A percentile compares a stretch with the other conserved stretches of the same genome.
These are phyloP conservation scores for Asbolus verrucosus DNA, from an alignment of 1,140 invertebrate species.

Conservation along the genomic window DNA sequence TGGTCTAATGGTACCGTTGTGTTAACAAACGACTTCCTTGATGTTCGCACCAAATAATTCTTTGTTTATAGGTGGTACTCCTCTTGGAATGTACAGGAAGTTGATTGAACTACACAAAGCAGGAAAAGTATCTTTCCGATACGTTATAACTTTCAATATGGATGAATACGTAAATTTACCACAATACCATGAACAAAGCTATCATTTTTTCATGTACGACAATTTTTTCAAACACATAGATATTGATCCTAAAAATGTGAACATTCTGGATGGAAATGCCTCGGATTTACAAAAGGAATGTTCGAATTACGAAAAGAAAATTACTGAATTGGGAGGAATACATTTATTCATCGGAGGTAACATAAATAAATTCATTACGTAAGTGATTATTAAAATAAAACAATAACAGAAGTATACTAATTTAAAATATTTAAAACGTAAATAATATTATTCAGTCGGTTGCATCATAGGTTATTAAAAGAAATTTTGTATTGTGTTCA, in stretches of 20 bases:
- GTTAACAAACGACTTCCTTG: neutral
- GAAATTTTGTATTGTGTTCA: too few relatives aligned
- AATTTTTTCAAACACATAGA: conserved; percentile 99
- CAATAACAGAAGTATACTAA: neutral
- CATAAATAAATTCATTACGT: too few relatives aligned
- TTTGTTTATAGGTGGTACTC: conserved; percentile 78
- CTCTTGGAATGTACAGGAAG: conserved; percentile 94
- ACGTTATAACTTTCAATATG: conserved; percentile 99
- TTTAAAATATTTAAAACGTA: neutral
- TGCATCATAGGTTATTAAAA: too few relatives aligned
- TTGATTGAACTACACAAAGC: conserved; percentile 91
- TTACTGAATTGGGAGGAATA: conserved; percentile 90
- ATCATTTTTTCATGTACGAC: conserved; percentile 99
- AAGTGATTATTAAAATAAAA: too few relatives aligned
- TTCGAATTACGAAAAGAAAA: conserved; percentile 87
- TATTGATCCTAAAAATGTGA: conserved; percentile 92
- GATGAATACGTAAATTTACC: conserved; percentile 99
- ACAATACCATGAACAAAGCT: conserved; percentile 95
- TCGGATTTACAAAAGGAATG: conserved; percentile 89
- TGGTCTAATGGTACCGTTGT: conserved; percentile 9
- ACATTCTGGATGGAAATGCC: conserved; percentile 97
- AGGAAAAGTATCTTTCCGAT: conserved; percentile 94
- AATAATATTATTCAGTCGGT: too few relatives aligned
- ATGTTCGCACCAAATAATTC: conserved; percentile 1
- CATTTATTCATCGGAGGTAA: conserved; percentile 92